phyloP scores from a whole-genome alignment of 2,888 invertebrate species.

The Cremastinae sp. region DNA sequence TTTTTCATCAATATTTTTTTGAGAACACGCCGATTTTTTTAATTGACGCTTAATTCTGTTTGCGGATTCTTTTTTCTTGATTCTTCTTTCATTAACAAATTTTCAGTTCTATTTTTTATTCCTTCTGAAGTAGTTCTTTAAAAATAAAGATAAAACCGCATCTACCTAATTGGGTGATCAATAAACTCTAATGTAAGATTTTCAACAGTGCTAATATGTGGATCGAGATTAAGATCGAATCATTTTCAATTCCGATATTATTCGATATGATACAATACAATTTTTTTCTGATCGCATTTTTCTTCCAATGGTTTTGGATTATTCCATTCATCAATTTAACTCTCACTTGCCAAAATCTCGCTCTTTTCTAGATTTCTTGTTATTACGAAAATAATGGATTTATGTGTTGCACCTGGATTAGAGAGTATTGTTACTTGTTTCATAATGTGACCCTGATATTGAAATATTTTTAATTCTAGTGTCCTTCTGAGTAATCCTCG shows the following conservation, averaged over 20 bases:
- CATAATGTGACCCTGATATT: slow-evolving; percentile 42
- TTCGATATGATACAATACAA: background rate
- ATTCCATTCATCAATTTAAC: background rate
- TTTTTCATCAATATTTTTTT: background rate
- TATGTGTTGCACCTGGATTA: slow-evolving; percentile 30
- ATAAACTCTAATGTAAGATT: slow-evolving; percentile 47
- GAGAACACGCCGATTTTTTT: background rate
- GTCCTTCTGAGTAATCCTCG: background rate
- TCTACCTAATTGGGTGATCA: no score
- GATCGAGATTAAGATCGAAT: no score
- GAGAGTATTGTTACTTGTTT: slow-evolving; percentile 31
- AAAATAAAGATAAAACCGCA: no score
- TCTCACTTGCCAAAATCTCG: background rate
- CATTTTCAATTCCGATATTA: no score
- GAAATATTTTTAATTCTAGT: background rate
- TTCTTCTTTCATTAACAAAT: no score
- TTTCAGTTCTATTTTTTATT: no score
- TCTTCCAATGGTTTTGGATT: background rate
- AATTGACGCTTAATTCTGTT: slow-evolving; percentile 2
- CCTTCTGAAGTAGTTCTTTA: no score
- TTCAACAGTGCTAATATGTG: no score
- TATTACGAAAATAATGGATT: slow-evolving; percentile 53
- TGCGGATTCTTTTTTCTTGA: no score
- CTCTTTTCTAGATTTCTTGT: background rate
- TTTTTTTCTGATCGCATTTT: slow-evolving; percentile 28